Base-by-base conservation (phyloP, 1,140 invertebrate genomes). In the Drosophila bipectinata region DNA sequence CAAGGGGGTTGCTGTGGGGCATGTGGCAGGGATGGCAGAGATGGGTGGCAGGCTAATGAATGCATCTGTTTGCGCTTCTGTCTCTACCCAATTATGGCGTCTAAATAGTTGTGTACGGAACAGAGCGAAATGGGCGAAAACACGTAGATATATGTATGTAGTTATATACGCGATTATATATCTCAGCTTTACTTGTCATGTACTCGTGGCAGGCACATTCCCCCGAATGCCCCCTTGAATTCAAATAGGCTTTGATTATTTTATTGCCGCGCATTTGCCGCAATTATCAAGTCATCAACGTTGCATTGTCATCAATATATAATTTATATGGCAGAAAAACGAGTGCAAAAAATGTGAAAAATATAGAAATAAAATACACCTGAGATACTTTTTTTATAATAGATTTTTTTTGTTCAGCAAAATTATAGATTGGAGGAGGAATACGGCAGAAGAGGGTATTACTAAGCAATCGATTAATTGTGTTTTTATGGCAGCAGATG, bases 201-300 rank as follows among this genome's bases (percentile, higher is more conserved):
- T 64, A 66, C 44, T 67, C 34, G 44, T 66, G 41, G 44, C 59
- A 37, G 26, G 10, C 49, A 54, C 59, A 5, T 3, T 41, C 53
- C 41, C 61, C 30, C 12, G 39, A 14, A 28, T 32, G 14, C 57
- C 45, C 44, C 26, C 41, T 41, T 60, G 75, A 44, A 85, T 88
- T 77, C 75, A 82, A 82, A 87, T 88, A 72, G 79, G 76, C 76
- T 88, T 88, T 88, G 83, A 88, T 88, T 88, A 88, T 88, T 88
- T 88, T 88, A 88, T 88, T 73, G 83, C 84, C 83, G 84, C 84
- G 84, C 83, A 88, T 88, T 82, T 87, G 87, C 79, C 60, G 79
- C 81, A 90, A 90, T 90, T 90, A 90, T 90, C 85, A 77, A 82
- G 78, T 90, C 81, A 90, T 90, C 85, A 90, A 90, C 81, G 68